Base-by-base conservation (phyloP, 1,140 invertebrate species). In the Ceratosolen solmsi region DNA sequence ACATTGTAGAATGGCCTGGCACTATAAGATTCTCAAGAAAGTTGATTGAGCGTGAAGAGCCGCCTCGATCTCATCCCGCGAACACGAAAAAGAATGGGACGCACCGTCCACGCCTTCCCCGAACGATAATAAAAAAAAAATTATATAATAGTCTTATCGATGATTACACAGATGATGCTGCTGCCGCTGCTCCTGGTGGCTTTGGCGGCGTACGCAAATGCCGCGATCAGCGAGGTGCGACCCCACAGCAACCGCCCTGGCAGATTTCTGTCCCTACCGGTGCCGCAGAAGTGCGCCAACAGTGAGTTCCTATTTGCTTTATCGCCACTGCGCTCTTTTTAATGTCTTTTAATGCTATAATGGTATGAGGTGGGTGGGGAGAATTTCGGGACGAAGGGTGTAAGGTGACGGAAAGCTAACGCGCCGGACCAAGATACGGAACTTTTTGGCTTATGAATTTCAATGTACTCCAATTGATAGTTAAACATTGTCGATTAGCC, bases 221-320 rank as follows among this genome's bases (percentile, higher is more conserved):
- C 87, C 27, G 91, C 91, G 41, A 91, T 92, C 84, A 92, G 86
- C 79, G 91, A 92, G 84, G 87, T 89, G 41, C 87, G 91, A 84
- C 91, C 89, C 63, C 89, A 89, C 71, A 89, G 87, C 79, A 92
- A 92, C 84, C 88, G 89, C 82, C 92, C 93, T 56, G 96, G 96
- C 87, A 92, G 96, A 87, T 97, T 96, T 92, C 92, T 97, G 74
- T 95, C 96, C 70, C 93, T 96, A 76, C 96, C 96, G 33, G 92
- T 94, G 79, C 93, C 96, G 82, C 93, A 95, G 87, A 97, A 97
- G 93, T 97, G 96, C 91, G 93, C 95, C 51, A 95, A 93, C 90
- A 94, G 96, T 97, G 93, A 96, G 96, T 96, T 27, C 84, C 79
- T 51, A 8, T n/a, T n/a, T n/a, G n/a, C n/a, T n/a, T n/a, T n/a